phyloP scores from a whole-genome alignment of 2,888 invertebrate species.

The Patella caerulea region DNA sequence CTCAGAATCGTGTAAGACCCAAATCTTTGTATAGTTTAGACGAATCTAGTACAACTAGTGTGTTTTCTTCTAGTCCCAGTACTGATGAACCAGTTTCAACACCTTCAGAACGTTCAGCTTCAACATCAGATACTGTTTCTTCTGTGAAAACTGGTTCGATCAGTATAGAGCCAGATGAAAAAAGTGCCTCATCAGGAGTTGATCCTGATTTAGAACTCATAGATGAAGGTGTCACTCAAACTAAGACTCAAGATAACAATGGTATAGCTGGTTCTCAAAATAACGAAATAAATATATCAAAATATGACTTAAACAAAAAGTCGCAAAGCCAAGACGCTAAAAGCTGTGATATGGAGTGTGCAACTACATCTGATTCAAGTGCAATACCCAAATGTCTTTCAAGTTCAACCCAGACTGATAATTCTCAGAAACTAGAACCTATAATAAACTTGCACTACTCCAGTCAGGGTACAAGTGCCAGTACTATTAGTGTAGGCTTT shows the following conservation, averaged over 20 bases:
- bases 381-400: slow-evolving; percentile 25
- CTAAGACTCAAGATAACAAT: background rate
- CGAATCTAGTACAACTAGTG: slow-evolving; percentile 21
- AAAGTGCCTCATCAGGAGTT: slow-evolving; percentile 3
- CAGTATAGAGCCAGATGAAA: slow-evolving; percentile 4
- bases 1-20: slow-evolving; percentile 11
- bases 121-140: slow-evolving; percentile 13
- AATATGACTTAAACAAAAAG: background rate
- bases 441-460: slow-evolving; percentile 78
- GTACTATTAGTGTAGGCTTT: slow-evolving; percentile 72
- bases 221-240: background rate
- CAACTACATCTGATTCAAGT: slow-evolving; percentile 3
- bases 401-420: slow-evolving; percentile 15
- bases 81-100: slow-evolving; percentile 16
- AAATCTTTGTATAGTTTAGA: slow-evolving; percentile 18
- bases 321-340: background rate
- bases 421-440: slow-evolving; percentile 73
- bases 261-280: background rate
- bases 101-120: slow-evolving; percentile 14
- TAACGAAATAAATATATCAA: background rate
- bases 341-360: background rate
- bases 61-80: slow-evolving; percentile 21
- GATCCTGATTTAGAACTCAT: background rate
- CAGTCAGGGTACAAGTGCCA: slow-evolving; percentile 77
- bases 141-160: slow-evolving; percentile 19